phyloP scores from a whole-genome alignment of 2,797 vertebrate species.

The Anolis apletophallus region DNA sequence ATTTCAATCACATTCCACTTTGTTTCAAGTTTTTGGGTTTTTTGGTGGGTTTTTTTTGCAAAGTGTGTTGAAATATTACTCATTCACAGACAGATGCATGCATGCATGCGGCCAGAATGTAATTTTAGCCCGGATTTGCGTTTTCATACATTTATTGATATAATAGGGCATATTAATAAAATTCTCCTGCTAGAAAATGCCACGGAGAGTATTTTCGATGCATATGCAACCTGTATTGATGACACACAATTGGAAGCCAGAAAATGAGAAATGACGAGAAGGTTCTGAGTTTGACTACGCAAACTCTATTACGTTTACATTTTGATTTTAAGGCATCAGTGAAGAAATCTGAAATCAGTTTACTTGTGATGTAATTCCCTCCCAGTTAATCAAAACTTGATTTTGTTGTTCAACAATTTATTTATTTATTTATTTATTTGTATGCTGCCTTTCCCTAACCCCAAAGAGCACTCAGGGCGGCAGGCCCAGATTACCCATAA shows the following conservation, averaged over 20 bases:
- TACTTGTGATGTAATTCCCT: background rate
- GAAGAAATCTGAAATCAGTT: background rate
- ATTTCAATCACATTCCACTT: constrained; percentile 26
- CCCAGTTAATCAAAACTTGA: background rate
- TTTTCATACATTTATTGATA: background rate
- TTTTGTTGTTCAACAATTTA: background rate
- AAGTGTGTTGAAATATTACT: constrained; percentile 25
- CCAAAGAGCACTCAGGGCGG: too few relatives aligned
- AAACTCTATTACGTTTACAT: background rate
- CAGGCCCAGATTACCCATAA: too few relatives aligned
- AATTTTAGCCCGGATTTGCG: background rate
- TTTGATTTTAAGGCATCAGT: background rate
- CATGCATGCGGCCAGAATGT: background rate
- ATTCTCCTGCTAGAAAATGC: background rate
- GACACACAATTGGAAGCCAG: background rate
- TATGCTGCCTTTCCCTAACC: too few relatives aligned
- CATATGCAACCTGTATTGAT: background rate
- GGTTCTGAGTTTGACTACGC: background rate
- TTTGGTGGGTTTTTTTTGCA: constrained; percentile 1
- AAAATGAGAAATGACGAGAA: background rate
- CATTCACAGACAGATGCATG: constrained; percentile 2
- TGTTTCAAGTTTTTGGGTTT: background rate
- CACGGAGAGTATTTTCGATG: background rate
- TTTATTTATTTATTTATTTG: too few relatives aligned
- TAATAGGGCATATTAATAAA: constrained; percentile 3